Evolutionary conservation across 1,140 invertebrate species (phyloP), one percentile per base, ranked within the genome.

Genomic region (Orchestia grillus): DNA sequence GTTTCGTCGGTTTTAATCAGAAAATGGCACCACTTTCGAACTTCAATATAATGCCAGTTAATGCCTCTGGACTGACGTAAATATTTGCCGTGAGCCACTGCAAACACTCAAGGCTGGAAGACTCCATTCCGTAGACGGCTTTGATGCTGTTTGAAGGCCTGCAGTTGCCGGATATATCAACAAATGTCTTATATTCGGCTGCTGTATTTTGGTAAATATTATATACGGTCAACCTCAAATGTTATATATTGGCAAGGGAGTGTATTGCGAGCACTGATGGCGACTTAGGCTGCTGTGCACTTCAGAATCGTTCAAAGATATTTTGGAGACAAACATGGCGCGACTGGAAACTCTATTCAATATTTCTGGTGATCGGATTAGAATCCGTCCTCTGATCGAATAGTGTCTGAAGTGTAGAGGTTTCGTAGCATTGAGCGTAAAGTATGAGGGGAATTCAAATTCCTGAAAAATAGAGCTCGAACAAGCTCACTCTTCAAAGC

Each of bases 21-120:
- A 77, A 77, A 77, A 77, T 77, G 28, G 62, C 36, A 77, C 62
- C 62, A 77, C 62, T 77, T 77, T 36, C 28, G 62, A 77, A 77
- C 62, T 77, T 77, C 62, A 77, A 77, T 77, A 77, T 77, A 77
- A 77, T 77, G 62, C 62, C 62, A 77, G 62, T 77, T 77, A 77
- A 77, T 77, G 62, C 62, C 62, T 77, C 36, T 77, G 62, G 62
- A 77, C 62, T 77, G 62, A 15, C 36, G 62, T 77, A 77, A 77
- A 77, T 77, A 77, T 77, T 77, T 77, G 62, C 62, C 36, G 62
- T 36, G 62, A 77, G 62, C 62, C 62, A 77, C 62, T 77, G 62
- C 62, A 77, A 77, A 77, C 62, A 77, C 62, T 77, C 62, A 77
- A 77, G 62, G 62, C 62, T 77, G 62, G 62, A 77, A 77, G 62